A percentile compares a stretch with the other conserved stretches of the same genome.
phyloP scores from a whole-genome alignment of 2,797 vertebrate species.

The Pangasius djambal region DNA sequence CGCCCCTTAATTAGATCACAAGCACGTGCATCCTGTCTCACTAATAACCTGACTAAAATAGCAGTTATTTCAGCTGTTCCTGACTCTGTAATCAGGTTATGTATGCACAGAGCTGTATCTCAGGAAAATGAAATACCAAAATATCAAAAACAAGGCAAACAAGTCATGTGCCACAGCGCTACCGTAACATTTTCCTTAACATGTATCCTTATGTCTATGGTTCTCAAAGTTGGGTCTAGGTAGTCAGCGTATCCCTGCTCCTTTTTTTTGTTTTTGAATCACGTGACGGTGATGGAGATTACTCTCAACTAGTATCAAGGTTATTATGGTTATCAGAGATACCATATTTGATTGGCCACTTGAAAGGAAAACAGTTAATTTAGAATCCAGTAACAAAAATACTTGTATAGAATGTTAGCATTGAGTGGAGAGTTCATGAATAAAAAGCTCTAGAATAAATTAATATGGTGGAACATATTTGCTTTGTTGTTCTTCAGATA shows the following conservation, averaged over 20 bases:
- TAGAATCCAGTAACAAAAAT: not conserved
- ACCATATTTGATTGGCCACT: not conserved
- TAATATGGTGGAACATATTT: not conserved
- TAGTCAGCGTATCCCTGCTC: not conserved
- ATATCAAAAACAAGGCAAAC: not conserved
- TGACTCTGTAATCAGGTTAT: conserved; percentile 5
- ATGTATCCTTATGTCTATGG: not conserved
- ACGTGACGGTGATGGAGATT: not conserved
- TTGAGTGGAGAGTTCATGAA: not conserved
- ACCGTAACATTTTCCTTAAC: not conserved
- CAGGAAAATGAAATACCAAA: not conserved
- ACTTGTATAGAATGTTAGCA: not conserved
- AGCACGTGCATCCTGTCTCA: conserved; percentile 36
- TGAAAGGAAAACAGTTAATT: not conserved
- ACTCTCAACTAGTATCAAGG: not conserved
- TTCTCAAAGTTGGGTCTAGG: not conserved
- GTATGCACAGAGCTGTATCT: not conserved
- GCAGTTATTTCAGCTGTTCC: conserved; percentile 42
- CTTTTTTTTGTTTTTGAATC: not conserved
- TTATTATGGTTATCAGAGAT: not conserved
- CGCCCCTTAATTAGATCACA: conserved; percentile 40
- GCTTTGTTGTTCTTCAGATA: not conserved
- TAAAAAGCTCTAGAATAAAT: not conserved
- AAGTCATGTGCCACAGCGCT: not conserved
- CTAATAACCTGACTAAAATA: conserved; percentile 47